Base-by-base conservation (phyloP, 1,140 invertebrate genomes). In the Bombyx mandarina region DNA sequence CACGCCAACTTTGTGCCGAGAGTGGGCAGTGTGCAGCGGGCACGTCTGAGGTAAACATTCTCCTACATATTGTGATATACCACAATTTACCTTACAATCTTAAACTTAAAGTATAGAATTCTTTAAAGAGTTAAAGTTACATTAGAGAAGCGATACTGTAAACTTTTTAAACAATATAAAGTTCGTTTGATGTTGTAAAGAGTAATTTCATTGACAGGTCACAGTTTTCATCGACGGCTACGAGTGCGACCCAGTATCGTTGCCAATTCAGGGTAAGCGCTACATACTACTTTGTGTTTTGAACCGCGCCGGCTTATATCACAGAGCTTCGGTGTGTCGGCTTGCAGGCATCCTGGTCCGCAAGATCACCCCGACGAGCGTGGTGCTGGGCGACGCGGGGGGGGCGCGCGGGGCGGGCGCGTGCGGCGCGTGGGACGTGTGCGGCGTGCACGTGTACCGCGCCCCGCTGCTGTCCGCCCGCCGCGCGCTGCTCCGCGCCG, bases 261-360 rank as follows among this genome's bases (percentile, higher is more conserved):
- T 47, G n/a, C 8, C 45, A 47, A 47, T 47, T 9, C 45, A 47
- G 26, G 26, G n/a, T 47, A 47, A 12, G 45, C n/a, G 45, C 8
- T 2, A 3, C 8, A 10, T 45, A 45, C 45, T 45, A 35, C 26
- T 5, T 35, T 35, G 26, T 5, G 4, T 35, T 35, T 2, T 5
- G 26, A 35, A 35, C 26, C 26, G 18, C 7, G 6, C 8, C 7
- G 18, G 6, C 18, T 22, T 6, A 26, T 50, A 35, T 22, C 22
- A 10, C 10, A 22, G 48, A 22, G 48, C 7, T 7, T 6, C 18
- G 12, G 2, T 50, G 7, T 7, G 18, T 51, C 18, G 18, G 50
- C 26, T 8, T 45, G 18, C 63, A 84, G 81, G 89, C 45, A 81
- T 90, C 57, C 67, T 90, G 22, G 79, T 90, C 6, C 79, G 89